Evolutionary conservation across 2,113 vertebrate species (phyloP).

Genomic region (Triplophysa tibetana): DNA sequence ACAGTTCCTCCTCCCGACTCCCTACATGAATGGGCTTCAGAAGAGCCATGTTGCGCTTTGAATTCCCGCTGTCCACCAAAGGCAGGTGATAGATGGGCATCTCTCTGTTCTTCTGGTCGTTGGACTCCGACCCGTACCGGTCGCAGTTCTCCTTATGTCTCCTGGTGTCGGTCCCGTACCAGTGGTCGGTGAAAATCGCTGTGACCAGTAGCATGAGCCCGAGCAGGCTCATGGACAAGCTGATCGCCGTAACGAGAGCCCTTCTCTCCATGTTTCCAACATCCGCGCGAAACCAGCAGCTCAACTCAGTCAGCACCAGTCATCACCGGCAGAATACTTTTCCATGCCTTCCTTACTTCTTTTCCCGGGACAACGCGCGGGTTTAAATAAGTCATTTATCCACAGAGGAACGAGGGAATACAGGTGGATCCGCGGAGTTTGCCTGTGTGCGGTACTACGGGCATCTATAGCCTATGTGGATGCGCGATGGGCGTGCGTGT

Average conservation of each 20-base stretch:
- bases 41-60: conserved; percentile 68
- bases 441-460: conserved; percentile 4
- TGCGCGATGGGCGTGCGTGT: not conserved
- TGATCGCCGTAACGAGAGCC: conserved; percentile 76
- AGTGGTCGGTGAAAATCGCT: conserved; percentile 85
- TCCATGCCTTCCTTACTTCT: not conserved
- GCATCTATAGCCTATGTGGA: conserved; percentile 17
- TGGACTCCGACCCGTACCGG: conserved; percentile 75
- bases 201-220: conserved; percentile 79
- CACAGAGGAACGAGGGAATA: not conserved
- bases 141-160: conserved; percentile 86
- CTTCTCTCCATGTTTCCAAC: conserved; percentile 75
- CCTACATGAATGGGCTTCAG: conserved; percentile 78
- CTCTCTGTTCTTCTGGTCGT: conserved; percentile 84
- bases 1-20: conserved; percentile 75
- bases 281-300: conserved; percentile 51
- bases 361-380: not conserved
- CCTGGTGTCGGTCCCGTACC: conserved; percentile 87
- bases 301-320: conserved; percentile 17
- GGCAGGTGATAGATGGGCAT: conserved; percentile 91
- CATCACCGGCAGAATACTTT: not conserved
- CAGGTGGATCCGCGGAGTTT: conserved; percentile 30
- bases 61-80: conserved; percentile 73
- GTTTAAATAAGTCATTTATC: conserved; percentile 33
- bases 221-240: conserved; percentile 77